Base-by-base conservation (phyloP, 2,888 invertebrate species). In the Hymenopus coronatus region DNA sequence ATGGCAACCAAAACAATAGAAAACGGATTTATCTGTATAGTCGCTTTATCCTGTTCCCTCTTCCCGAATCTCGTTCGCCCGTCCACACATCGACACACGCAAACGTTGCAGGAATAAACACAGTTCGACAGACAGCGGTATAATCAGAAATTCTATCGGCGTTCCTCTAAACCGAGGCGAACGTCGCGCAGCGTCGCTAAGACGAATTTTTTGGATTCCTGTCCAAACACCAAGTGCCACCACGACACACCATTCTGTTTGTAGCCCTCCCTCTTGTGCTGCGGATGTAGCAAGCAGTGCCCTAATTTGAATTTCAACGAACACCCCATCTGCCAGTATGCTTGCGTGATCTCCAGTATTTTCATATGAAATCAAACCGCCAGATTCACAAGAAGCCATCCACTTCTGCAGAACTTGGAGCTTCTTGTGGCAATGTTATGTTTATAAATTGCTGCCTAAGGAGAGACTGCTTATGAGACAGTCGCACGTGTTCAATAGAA, bases 251-350 rank as follows among this genome's bases (percentile, higher is more conserved):
- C 54, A 70, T 70, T 70, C 54, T 40, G 40, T 40, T 40, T 40
- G 40, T 9, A 40, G 12, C 40, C 40, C 40, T 12, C 20, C 54
- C 25, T 6, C 54, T 70, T 70, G 54, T 70, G 54, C 54, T 70
- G 25, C 54, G 54, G 54, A 70, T 70, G 54, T 70, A 70, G 54
- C 54, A 70, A 70, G 54, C 54, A 70, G 54, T 70, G 15, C 87
- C 89, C 89, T 89, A 88, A 89, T 89, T 89, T 89, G 89, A 89
- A 89, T 88, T 89, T 89, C 89, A 89, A 89, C 89, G 86, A 89
- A 83, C 88, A 85, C 84, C 88, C 40, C 54, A 25, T 70, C 54
- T 70, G 54, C 54, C 54, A 70, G 54, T 70, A 15, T 70, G 54
- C 54, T 70, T 70, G 54, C 54, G 54, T 84, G 84, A 40, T 33